phyloP scores from a whole-genome alignment of 1,140 invertebrate genomes.

The Aphis craccivora region DNA sequence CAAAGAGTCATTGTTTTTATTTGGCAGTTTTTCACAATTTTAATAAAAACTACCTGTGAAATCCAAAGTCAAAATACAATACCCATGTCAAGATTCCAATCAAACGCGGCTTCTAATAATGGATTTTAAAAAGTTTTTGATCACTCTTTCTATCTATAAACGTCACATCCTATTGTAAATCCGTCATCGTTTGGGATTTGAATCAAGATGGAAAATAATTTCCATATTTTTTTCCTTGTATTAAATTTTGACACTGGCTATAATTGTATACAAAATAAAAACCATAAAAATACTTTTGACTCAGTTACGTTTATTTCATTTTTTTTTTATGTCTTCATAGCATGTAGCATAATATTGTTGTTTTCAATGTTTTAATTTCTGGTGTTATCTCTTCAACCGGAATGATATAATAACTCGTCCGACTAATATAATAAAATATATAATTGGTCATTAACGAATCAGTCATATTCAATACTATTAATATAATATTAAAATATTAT shows the following conservation, averaged over 20 bases:
- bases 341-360: not conserved
- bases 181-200: not conserved
- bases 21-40: not conserved
- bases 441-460: constrained; percentile 14
- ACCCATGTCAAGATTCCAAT: constrained; percentile 8
- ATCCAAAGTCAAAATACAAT: not conserved
- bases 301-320: not conserved
- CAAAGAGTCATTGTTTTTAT: not conserved
- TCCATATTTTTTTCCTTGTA: not conserved
- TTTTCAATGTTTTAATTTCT: not conserved
- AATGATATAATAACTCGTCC: not conserved
- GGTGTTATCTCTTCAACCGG: not conserved
- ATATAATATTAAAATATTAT: not conserved
- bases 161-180: not conserved
- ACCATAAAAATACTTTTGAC: not conserved
- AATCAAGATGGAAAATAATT: constrained; percentile 6
- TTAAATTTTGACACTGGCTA: not conserved
- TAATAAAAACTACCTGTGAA: constrained; percentile 1
- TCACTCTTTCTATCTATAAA: not conserved
- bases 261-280: not conserved
- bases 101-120: not conserved
- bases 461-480: not conserved
- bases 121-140: not conserved
- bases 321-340: not conserved
- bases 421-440: not conserved